phyloP scores from a whole-genome alignment of 2,113 vertebrate species.

The Pollachius pollachius region DNA sequence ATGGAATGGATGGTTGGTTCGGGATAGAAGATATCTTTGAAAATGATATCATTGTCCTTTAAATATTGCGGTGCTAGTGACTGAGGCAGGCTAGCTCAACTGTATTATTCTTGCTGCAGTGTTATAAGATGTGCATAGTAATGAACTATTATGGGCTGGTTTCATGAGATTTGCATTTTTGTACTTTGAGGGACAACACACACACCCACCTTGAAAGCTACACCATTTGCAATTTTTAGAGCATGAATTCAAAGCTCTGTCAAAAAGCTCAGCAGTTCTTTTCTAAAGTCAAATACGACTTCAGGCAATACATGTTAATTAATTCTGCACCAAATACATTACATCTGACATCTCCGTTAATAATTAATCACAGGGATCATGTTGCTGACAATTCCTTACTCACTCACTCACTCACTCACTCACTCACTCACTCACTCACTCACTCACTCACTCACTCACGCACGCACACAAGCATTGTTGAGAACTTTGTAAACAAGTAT shows the following conservation, averaged over 20 bases:
- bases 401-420: too few species aligned
- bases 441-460: too few species aligned
- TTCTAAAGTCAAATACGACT: constrained; percentile 54
- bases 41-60: too few species aligned
- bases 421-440: too few species aligned
- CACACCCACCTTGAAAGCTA: too few species aligned
- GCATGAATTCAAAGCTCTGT: constrained; percentile 49
- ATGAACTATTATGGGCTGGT: constrained; percentile 21
- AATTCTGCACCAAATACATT: constrained; percentile 33
- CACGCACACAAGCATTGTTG: too few species aligned
- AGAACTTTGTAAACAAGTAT: too few species aligned
- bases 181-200: constrained; percentile 2
- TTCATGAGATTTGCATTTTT: constrained; percentile 7
- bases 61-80: too few species aligned
- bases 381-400: neutral
- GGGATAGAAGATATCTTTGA: too few species aligned
- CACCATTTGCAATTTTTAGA: neutral
- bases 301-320: constrained; percentile 40
- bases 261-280: constrained; percentile 34
- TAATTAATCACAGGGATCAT: constrained; percentile 35
- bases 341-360: constrained; percentile 39
- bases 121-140: neutral
- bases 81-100: too few species aligned
- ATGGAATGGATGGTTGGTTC: neutral
- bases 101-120: too few species aligned